These are phyloP conservation scores for Troilus luridus DNA, from an alignment of 2,888 invertebrate species.

Conservation along the genomic window DNA sequence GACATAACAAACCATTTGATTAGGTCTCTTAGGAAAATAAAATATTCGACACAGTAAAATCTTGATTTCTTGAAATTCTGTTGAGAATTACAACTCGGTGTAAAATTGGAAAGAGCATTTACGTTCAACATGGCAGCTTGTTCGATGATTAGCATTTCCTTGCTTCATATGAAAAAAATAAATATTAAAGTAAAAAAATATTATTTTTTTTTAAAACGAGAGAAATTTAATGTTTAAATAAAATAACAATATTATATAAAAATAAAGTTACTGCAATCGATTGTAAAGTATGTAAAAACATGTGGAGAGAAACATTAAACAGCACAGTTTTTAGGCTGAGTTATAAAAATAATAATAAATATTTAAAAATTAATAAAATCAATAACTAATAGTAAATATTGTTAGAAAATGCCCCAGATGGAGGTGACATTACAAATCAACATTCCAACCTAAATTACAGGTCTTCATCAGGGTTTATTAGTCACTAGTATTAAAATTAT, in stretches of 20 bases:
- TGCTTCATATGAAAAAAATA: constrained; percentile 59
- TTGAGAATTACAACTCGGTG: constrained; percentile 23
- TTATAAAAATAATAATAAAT: too few relatives aligned
- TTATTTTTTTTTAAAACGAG: background rate
- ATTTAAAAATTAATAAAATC: too few relatives aligned
- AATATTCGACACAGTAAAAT: constrained; percentile 63
- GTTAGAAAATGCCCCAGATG: too few relatives aligned
- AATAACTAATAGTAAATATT: too few relatives aligned
- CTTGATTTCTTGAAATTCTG: constrained; percentile 57
- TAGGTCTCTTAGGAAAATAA: constrained; percentile 64
- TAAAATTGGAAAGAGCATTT: constrained; percentile 56
- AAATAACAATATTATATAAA: background rate
- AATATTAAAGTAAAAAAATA: background rate
- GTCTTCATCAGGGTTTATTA: too few relatives aligned
- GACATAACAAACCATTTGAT: constrained; percentile 62
- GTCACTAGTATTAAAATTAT: too few relatives aligned
- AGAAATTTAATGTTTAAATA: background rate
- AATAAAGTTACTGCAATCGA: background rate
- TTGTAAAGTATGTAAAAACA: too few relatives aligned
- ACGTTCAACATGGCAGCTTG: constrained; percentile 55
- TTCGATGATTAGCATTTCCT: constrained; percentile 60
- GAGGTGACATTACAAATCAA: too few relatives aligned
- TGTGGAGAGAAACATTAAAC: too few relatives aligned
- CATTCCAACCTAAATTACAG: too few relatives aligned
- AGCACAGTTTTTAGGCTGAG: too few relatives aligned